Evolutionary conservation across 2,888 invertebrate genomes (phyloP).

Genomic region (Petrophora chlorosata): DNA sequence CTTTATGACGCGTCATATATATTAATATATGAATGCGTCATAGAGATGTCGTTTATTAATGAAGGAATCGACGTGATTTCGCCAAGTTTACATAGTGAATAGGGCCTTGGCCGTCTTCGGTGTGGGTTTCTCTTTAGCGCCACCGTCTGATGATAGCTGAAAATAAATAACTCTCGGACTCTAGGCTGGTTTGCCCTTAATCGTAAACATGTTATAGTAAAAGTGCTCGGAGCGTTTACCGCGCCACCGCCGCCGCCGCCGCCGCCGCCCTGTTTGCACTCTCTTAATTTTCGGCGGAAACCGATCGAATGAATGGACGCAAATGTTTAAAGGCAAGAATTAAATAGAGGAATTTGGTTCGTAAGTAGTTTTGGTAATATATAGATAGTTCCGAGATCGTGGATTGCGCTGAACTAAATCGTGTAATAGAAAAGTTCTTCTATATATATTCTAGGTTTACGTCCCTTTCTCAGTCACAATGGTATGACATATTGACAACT

Average conservation of each 20-base stretch:
- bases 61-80: too few relatives aligned
- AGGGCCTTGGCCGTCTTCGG: too few relatives aligned
- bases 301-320: conserved; percentile 31
- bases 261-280: conserved; percentile 37
- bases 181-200: conserved; percentile 30
- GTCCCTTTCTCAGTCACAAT: too few relatives aligned
- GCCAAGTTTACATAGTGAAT: too few relatives aligned
- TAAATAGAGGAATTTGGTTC: conserved; percentile 20
- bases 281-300: conserved; percentile 41
- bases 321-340: conserved; percentile 26
- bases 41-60: too few relatives aligned
- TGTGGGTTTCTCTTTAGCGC: too few relatives aligned
- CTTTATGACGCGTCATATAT: too few relatives aligned
- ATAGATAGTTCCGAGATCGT: not conserved
- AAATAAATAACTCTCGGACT: not conserved
- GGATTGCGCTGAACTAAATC: not conserved
- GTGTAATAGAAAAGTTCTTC: too few relatives aligned
- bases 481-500: too few relatives aligned
- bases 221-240: conserved; percentile 42
- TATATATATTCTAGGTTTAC: too few relatives aligned
- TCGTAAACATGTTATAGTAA: conserved; percentile 22
- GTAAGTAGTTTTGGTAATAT: conserved; percentile 10
- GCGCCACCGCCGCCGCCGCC: conserved; percentile 34
- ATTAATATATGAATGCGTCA: too few relatives aligned
- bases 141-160: too few relatives aligned